Evolutionary conservation across 1,140 invertebrate species (phyloP).

Genomic region (Plutomurus gul): DNA sequence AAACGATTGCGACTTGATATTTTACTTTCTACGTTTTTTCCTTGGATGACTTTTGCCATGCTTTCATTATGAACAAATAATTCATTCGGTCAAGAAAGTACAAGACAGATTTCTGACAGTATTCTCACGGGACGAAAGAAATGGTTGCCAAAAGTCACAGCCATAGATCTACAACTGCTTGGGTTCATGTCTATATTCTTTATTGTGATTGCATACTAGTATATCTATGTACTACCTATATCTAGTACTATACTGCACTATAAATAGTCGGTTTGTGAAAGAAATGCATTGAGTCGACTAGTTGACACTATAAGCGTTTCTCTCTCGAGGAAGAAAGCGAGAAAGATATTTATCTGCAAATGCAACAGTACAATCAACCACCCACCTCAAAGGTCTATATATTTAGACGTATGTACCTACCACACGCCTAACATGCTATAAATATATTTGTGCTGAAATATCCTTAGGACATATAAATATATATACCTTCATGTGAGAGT

Average conservation of each 20-base stretch:
- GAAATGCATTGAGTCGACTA: too few species aligned
- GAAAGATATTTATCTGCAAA: conserved; percentile 11
- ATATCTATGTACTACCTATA: too few species aligned
- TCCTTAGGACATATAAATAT: too few species aligned
- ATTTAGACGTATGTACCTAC: too few species aligned
- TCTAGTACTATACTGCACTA: too few species aligned
- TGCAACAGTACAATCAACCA: background rate
- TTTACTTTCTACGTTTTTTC: too few species aligned
- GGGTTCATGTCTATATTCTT: too few species aligned
- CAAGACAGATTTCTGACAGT: background rate
- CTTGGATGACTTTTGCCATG: background rate
- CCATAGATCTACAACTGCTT: background rate
- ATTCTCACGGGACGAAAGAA: background rate
- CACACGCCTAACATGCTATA: too few species aligned
- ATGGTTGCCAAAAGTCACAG: background rate
- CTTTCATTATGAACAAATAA: background rate
- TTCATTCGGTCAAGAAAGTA: conserved; percentile 12
- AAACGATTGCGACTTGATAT: too few species aligned
- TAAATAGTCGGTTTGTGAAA: background rate
- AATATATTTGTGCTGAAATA: too few species aligned
- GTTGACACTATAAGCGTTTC: conserved; percentile 5
- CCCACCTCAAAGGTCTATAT: too few species aligned
- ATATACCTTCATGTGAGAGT: background rate
- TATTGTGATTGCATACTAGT: too few species aligned
- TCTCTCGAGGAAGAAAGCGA: background rate